Conservation (phyloP, 2,888 invertebrate genomes). For the Erpobdella octoculata region DNA sequence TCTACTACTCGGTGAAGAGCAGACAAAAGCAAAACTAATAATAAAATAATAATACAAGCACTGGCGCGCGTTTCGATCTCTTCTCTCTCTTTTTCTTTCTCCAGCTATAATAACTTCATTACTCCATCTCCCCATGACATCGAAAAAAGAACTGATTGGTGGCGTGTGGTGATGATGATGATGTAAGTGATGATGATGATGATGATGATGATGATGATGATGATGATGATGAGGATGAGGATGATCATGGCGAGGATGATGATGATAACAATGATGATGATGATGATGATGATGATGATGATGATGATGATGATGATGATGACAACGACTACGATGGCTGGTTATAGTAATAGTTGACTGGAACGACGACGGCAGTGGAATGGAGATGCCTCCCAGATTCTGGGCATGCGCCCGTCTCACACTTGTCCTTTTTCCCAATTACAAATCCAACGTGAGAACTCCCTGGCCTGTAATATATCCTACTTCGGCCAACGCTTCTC, state of each 20-base stretch:
- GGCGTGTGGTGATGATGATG: conserved; percentile 24
- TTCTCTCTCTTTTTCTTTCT: no score
- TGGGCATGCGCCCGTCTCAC: not conserved
- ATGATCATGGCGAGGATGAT: conserved; percentile 25
- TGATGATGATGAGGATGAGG: conserved; percentile 25
- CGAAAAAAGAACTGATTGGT: no score
- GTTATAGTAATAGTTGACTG: no score
- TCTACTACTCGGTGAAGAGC: no score
- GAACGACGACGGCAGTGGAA: no score
- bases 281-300: conserved; percentile 28
- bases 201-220: conserved; percentile 25
- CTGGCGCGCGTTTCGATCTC: no score
- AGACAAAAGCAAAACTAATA: no score
- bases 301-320: not conserved
- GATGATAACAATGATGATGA: conserved; percentile 28
- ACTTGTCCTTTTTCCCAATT: no score
- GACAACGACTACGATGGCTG: not conserved
- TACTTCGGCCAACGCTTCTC: not conserved
- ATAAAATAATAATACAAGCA: no score
- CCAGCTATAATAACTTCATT: no score
- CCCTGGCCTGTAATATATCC: not conserved
- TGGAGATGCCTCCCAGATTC: no score
- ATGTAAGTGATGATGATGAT: not conserved
- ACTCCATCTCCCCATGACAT: no score
- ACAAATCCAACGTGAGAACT: not conserved